Percentiles rank a stretch among this genome's conserved stretches.
phyloP scores from a whole-genome alignment of 1,140 invertebrate species.

The Rhopalosiphum padi region DNA sequence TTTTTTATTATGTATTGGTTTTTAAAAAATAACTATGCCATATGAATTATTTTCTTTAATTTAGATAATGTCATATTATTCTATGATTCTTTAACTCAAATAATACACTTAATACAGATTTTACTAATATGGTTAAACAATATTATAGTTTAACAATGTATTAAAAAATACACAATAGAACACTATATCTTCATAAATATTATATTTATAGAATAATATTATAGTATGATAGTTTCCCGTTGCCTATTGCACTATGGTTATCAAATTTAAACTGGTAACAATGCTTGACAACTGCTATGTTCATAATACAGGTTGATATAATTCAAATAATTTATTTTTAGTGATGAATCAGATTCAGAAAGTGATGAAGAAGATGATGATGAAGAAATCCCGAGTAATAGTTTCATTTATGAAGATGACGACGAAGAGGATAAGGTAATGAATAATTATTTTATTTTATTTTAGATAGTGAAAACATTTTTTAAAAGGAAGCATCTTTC shows the following conservation, averaged over 20 bases:
- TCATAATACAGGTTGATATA: neutral
- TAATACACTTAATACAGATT: too few species aligned
- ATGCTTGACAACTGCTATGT: neutral
- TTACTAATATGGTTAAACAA: too few species aligned
- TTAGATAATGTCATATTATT: too few species aligned
- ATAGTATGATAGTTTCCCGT: neutral
- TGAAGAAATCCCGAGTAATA: neutral
- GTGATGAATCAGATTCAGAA: conserved; percentile 45
- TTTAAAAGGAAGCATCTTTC: neutral
- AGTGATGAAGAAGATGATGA: conserved; percentile 61
- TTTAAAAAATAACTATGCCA: neutral
- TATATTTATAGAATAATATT: neutral
- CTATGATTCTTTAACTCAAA: too few species aligned
- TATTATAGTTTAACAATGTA: too few species aligned
- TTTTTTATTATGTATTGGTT: too few species aligned
- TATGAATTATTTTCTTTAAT: neutral
- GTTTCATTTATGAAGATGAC: conserved; percentile 24
- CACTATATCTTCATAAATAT: neutral
- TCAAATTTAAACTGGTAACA: too few species aligned
- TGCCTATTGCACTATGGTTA: neutral
- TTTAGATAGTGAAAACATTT: neutral
- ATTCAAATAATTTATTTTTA: neutral
- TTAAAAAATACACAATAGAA: neutral
- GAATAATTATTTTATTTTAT: neutral
- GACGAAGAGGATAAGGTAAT: conserved; percentile 55